Evolutionary conservation across 2,888 invertebrate species (phyloP).

Genomic region (Nesidiocoris tenuis): DNA sequence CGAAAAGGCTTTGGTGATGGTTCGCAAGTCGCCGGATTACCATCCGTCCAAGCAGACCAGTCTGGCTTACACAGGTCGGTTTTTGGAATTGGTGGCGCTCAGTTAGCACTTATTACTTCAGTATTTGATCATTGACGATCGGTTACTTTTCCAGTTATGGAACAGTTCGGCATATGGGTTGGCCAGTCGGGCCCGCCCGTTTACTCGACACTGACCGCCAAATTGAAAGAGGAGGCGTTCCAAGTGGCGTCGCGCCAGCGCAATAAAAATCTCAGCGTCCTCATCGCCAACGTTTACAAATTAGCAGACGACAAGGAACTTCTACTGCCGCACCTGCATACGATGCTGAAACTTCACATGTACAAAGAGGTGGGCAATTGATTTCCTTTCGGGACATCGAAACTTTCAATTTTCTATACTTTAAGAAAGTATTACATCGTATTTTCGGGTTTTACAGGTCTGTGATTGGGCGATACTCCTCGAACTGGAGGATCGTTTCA

Average conservation of each 20-base stretch:
- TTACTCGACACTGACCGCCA: constrained; percentile 56
- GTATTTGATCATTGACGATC: background rate
- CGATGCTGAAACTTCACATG: constrained; percentile 60
- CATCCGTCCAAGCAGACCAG: constrained; percentile 65
- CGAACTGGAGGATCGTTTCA: constrained; percentile 66
- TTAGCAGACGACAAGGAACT: constrained; percentile 63
- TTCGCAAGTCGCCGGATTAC: constrained; percentile 64
- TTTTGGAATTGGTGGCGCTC: too few relatives aligned
- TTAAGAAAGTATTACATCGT: too few relatives aligned
- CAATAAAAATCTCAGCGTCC: constrained; percentile 63
- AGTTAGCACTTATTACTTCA: background rate
- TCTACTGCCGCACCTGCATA: constrained; percentile 64
- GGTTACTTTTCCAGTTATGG: constrained; percentile 54
- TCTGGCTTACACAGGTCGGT: constrained; percentile 58
- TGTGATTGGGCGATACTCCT: constrained; percentile 69
- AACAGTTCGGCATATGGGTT: constrained; percentile 56
- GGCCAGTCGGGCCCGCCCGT: constrained; percentile 15
- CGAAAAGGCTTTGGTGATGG: constrained; percentile 60
- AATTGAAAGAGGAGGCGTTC: constrained; percentile 71
- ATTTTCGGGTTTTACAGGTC: constrained; percentile 61
- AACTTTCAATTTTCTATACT: too few relatives aligned
- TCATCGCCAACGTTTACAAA: constrained; percentile 66
- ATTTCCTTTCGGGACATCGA: too few relatives aligned
- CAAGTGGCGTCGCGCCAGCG: constrained; percentile 69
- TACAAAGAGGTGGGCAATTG: constrained; percentile 64